Evolutionary conservation across 2,888 invertebrate species (phyloP).

Genomic region (Xylota segnis): DNA sequence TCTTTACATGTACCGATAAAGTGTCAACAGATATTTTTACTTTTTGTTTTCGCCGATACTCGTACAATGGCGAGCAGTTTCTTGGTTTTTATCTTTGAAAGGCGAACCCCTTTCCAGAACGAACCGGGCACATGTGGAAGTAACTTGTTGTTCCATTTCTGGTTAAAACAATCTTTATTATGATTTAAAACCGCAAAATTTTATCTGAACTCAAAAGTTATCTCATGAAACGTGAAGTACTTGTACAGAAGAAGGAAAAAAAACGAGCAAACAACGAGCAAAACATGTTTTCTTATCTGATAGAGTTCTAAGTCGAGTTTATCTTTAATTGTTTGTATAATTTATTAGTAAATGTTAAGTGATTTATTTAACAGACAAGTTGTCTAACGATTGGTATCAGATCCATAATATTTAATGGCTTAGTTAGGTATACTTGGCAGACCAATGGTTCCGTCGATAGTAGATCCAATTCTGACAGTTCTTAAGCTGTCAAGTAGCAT

Average conservation of each 20-base stretch:
- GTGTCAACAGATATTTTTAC: not conserved
- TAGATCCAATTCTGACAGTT: too few relatives aligned
- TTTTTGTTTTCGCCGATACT: not conserved
- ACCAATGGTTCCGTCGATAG: too few relatives aligned
- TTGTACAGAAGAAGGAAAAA: not conserved
- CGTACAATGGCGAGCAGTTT: not conserved
- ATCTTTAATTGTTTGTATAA: not conserved
- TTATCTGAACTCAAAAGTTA: constrained; percentile 3
- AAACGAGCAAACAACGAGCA: not conserved
- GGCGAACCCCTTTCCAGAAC: not conserved
- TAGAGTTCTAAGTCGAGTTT: not conserved
- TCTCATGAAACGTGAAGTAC: constrained; percentile 1
- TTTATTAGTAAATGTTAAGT: not conserved
- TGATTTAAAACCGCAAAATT: not conserved
- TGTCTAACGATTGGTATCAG: not conserved
- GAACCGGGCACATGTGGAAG: not conserved
- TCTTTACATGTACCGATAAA: not conserved
- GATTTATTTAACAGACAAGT: not conserved
- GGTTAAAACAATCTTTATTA: not conserved
- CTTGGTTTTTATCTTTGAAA: not conserved
- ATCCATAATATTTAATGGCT: too few relatives aligned
- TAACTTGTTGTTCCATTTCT: not conserved
- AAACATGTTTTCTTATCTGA: constrained; percentile 4
- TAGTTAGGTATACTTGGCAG: too few relatives aligned
- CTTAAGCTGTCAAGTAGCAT: too few relatives aligned